phyloP scores from a whole-genome alignment of 2,113 vertebrate genomes.

The Cyanocitta stelleri region DNA sequence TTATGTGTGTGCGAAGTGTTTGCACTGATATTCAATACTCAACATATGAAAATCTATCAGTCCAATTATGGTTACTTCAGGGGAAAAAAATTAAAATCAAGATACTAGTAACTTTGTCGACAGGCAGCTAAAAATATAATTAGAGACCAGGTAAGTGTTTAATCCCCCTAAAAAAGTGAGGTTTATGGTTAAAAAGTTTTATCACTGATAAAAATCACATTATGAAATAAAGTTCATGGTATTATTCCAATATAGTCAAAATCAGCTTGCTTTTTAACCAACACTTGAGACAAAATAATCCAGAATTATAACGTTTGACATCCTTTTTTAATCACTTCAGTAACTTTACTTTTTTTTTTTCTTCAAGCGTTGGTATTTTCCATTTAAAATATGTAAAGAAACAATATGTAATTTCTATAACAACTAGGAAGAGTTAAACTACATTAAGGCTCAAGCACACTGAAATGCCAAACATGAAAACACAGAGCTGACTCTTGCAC shows the following conservation, averaged over 20 bases:
- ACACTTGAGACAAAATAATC: background rate
- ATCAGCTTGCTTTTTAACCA: background rate
- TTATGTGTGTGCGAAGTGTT: background rate
- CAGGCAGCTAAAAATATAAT: background rate
- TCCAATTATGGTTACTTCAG: background rate
- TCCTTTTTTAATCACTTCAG: background rate
- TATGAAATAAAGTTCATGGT: background rate
- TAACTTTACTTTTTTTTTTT: background rate
- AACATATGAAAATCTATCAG: background rate
- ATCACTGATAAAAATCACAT: background rate
- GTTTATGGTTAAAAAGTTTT: background rate
- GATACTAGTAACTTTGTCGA: accelerated
- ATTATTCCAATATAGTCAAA: background rate
- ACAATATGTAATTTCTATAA: background rate
- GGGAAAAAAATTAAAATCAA: background rate
- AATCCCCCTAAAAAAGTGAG: background rate
- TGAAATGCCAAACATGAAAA: background rate
- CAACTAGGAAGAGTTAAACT: background rate
- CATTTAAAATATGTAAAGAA: background rate
- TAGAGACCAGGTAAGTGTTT: background rate
- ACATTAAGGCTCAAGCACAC: background rate
- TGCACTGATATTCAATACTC: background rate
- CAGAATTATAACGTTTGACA: background rate
- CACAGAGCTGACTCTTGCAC: background rate
- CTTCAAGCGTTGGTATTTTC: background rate